Percentiles rank a stretch among this genome's conserved stretches.
Evolutionary conservation across 2,797 vertebrate genomes (phyloP).

Genomic region (Psittacula derbiana): DNA sequence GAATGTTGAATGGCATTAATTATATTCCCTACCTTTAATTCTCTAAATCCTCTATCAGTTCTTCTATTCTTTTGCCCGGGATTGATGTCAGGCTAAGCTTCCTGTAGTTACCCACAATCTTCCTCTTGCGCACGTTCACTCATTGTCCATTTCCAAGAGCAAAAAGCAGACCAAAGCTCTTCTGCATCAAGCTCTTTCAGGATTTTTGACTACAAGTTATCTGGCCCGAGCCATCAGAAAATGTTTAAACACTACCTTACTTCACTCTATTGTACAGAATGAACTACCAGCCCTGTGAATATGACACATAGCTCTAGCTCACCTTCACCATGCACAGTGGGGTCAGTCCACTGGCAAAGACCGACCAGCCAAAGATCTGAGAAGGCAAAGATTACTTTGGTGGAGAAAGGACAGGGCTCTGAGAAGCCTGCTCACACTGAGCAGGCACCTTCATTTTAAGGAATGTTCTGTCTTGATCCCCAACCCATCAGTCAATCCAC

Average conservation of each 20-base stretch:
- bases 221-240: neutral
- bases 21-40: constrained; percentile 60
- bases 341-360: neutral
- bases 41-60: constrained; percentile 30
- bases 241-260: neutral
- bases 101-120: neutral
- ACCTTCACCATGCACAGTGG: accelerated
- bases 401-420: neutral
- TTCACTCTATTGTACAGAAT: accelerated
- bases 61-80: constrained; percentile 30
- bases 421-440: neutral
- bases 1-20: constrained; percentile 63
- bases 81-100: constrained; percentile 37
- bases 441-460: neutral
- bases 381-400: neutral
- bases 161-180: neutral
- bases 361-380: neutral
- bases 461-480: neutral
- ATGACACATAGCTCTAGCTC: accelerated
- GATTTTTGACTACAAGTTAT: neutral
- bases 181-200: neutral
- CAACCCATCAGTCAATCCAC: neutral
- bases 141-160: neutral
- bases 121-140: accelerated
- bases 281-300: accelerated